A percentile compares a stretch with the other conserved stretches of the same genome.
Conservation (phyloP, 2,888 invertebrate species). For the Drosophila atripex region DNA sequence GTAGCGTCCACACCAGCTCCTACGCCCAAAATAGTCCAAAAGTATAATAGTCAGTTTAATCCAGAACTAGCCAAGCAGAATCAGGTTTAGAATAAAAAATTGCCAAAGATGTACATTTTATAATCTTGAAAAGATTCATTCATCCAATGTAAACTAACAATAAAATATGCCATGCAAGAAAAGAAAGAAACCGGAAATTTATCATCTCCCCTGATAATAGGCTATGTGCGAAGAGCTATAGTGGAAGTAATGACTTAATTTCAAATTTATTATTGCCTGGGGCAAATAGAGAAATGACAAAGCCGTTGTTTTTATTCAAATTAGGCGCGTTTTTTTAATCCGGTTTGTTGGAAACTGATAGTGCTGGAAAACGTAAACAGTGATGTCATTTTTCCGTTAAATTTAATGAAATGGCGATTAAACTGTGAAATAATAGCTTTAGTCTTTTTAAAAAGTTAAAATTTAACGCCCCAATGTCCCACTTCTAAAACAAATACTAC, state of each 20-base stretch:
- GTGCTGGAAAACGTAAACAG: conserved; percentile 6
- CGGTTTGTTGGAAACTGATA: conserved; percentile 17
- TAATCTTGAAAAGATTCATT: neutral
- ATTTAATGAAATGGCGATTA: neutral
- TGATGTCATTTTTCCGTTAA: neutral
- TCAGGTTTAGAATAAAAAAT: conserved; percentile 67
- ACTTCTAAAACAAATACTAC: neutral
- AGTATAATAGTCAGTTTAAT: conserved; percentile 98
- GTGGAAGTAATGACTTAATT: too few species aligned
- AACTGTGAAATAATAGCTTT: neutral
- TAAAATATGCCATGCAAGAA: neutral
- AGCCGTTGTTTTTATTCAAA: too few species aligned
- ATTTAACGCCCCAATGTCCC: neutral
- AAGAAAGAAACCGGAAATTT: too few species aligned
- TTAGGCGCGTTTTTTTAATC: neutral
- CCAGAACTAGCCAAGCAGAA: conserved; percentile 95
- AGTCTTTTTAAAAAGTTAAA: neutral
- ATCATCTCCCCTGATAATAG: too few species aligned
- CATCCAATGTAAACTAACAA: neutral
- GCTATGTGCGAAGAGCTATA: too few species aligned
- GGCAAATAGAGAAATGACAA: too few species aligned
- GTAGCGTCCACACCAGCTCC: conserved; percentile 45
- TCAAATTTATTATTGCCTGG: too few species aligned
- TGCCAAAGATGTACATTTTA: neutral
- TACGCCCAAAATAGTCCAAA: conserved; percentile 86